These are phyloP conservation scores for Crioceris asparagi DNA, from an alignment of 2,888 invertebrate species.

Conservation along the genomic window DNA sequence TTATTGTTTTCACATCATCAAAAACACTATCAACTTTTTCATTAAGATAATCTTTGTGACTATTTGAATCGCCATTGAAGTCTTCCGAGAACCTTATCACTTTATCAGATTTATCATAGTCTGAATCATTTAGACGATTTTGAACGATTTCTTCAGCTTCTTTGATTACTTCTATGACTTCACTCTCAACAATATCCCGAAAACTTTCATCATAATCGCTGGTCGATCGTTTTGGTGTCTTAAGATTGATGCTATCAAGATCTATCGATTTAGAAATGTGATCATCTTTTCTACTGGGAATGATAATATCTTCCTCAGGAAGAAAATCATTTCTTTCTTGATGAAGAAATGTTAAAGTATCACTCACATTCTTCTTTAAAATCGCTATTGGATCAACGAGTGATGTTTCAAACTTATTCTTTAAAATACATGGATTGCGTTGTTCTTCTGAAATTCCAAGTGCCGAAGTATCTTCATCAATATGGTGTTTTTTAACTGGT, in stretches of 20 bases:
- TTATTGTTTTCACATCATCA: constrained; percentile 32
- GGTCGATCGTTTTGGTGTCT: constrained; percentile 21
- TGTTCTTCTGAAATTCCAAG: not conserved
- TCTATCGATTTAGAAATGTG: constrained; percentile 33
- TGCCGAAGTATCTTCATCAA: not conserved
- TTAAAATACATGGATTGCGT: no score
- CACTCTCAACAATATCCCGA: constrained; percentile 22
- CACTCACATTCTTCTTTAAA: constrained; percentile 33
- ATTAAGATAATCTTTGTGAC: constrained; percentile 30
- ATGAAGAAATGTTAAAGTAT: constrained; percentile 36
- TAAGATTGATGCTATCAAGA: constrained; percentile 28
- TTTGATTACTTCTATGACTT: constrained; percentile 31
- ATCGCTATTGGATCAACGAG: constrained; percentile 27
- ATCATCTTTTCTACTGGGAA: constrained; percentile 36
- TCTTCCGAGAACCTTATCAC: constrained; percentile 31
- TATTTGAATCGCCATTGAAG: constrained; percentile 24
- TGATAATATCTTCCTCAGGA: constrained; percentile 35
- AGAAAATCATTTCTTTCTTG: constrained; percentile 38
- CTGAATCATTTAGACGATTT: constrained; percentile 20
- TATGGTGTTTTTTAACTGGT: not conserved
- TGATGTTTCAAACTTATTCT: constrained; percentile 6
- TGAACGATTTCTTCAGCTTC: constrained; percentile 34
- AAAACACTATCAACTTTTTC: constrained; percentile 30
- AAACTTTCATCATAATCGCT: constrained; percentile 17
- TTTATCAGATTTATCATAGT: constrained; percentile 13